These are phyloP conservation scores for Nemapogon koenigi DNA, from an alignment of 2,888 invertebrate species.

Conservation along the genomic window DNA sequence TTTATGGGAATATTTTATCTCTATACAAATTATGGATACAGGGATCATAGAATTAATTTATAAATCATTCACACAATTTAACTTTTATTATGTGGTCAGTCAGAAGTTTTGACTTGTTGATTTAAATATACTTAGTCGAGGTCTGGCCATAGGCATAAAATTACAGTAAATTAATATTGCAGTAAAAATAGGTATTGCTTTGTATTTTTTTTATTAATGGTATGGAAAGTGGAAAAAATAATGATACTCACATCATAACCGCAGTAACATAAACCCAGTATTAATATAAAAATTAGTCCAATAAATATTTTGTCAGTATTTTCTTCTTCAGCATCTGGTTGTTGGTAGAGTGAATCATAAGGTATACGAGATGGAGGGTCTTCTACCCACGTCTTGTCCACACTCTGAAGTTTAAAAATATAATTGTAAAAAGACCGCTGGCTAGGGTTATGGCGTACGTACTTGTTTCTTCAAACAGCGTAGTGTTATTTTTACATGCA, in stretches of 20 bases:
- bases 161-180: background rate
- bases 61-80: background rate
- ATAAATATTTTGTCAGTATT: conserved; percentile 83
- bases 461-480: too few species aligned
- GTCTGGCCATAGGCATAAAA: too few species aligned
- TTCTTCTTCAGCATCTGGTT: conserved; percentile 79
- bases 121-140: too few species aligned
- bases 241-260: conserved; percentile 69
- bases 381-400: conserved; percentile 83
- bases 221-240: background rate
- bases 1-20: too few species aligned
- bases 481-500: too few species aligned
- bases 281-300: conserved; percentile 76
- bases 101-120: too few species aligned
- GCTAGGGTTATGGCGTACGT: too few species aligned
- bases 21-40: too few species aligned
- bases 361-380: conserved; percentile 80
- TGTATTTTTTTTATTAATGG: background rate
- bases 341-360: conserved; percentile 77
- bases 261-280: conserved; percentile 64
- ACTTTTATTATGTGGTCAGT: too few species aligned
- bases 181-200: background rate
- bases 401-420: conserved; percentile 58
- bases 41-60: background rate
- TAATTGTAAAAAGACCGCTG: too few species aligned